A percentile compares a stretch with the other conserved stretches of the same genome.
phyloP scores from a whole-genome alignment of 1,140 invertebrate genomes.

The Atta cephalotes region DNA sequence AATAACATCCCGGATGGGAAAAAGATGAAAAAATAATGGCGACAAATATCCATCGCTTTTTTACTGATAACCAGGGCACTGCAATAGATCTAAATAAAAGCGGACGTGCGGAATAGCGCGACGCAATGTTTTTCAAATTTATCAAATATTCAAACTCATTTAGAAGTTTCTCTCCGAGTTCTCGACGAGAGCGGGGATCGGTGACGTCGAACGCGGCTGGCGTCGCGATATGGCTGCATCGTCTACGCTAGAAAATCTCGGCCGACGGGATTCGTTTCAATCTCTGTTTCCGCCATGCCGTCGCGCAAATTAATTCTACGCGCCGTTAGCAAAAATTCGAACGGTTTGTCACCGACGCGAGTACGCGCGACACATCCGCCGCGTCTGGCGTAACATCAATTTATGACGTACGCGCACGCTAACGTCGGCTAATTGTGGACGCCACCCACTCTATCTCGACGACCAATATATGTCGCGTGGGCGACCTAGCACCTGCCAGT shows the following conservation, averaged over 20 bases:
- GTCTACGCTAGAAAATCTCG: conserved; percentile 43
- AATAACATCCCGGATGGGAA: background rate
- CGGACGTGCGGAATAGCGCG: background rate
- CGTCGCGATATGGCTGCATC: conserved; percentile 14
- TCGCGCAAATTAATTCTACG: conserved; percentile 48
- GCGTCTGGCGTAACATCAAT: conserved; percentile 67
- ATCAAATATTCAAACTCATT: conserved; percentile 48
- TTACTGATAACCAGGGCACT: background rate
- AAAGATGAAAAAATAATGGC: background rate
- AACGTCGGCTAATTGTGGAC: conserved; percentile 68
- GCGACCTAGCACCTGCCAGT: conserved; percentile 66
- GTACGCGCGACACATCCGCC: background rate
- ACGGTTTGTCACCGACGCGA: conserved; percentile 39
- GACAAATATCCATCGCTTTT: background rate
- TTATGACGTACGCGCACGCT: conserved; percentile 61
- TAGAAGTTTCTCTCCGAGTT: conserved; percentile 14
- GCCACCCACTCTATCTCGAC: conserved; percentile 71
- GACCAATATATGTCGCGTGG: conserved; percentile 70
- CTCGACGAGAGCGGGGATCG: background rate
- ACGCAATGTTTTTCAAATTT: conserved; percentile 10
- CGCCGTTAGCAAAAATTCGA: conserved; percentile 39
- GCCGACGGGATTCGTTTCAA: conserved; percentile 51
- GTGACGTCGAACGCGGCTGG: background rate
- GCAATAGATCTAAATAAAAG: conserved; percentile 28
- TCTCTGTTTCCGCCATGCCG: conserved; percentile 40